Percentiles rank a stretch among this genome's conserved stretches.
Evolutionary conservation across 1,140 invertebrate species (phyloP).

Genomic region (Cydia pomonella): DNA sequence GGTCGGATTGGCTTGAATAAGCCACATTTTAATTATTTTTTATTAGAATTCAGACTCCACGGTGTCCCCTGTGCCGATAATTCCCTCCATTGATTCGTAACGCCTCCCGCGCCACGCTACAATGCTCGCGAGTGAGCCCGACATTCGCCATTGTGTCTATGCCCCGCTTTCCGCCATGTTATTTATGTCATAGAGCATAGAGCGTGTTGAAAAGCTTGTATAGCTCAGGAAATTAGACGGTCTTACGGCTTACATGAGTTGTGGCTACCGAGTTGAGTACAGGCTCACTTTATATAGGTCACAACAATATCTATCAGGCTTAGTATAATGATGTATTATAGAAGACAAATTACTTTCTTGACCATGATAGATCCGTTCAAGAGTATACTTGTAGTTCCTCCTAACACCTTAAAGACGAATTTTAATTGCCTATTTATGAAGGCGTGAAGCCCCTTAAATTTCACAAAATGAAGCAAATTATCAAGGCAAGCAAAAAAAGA

Average conservation of each 20-base stretch:
- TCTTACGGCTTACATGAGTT: constrained; percentile 12
- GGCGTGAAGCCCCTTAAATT: too few relatives aligned
- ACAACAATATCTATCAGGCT: not conserved
- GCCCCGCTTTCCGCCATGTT: constrained; percentile 66
- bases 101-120: constrained; percentile 78
- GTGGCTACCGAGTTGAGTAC: not conserved
- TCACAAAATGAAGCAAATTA: too few relatives aligned
- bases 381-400: too few relatives aligned
- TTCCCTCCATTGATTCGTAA: constrained; percentile 81
- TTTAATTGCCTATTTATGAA: too few relatives aligned
- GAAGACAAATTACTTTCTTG: too few relatives aligned
- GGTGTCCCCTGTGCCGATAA: constrained; percentile 61
- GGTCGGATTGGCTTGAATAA: too few relatives aligned
- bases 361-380: too few relatives aligned
- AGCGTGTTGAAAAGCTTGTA: constrained; percentile 26
- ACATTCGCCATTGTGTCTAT: constrained; percentile 78
- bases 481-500: too few relatives aligned
- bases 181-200: constrained; percentile 60
- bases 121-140: constrained; percentile 75
- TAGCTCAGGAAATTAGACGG: constrained; percentile 21
- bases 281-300: not conserved
- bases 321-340: not conserved
- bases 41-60: constrained; percentile 43
- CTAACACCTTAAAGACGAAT: too few relatives aligned
- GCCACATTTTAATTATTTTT: too few relatives aligned